These are phyloP conservation scores for Oostethus manadensis DNA, from an alignment of 2,113 vertebrate species.

Conservation along the genomic window DNA sequence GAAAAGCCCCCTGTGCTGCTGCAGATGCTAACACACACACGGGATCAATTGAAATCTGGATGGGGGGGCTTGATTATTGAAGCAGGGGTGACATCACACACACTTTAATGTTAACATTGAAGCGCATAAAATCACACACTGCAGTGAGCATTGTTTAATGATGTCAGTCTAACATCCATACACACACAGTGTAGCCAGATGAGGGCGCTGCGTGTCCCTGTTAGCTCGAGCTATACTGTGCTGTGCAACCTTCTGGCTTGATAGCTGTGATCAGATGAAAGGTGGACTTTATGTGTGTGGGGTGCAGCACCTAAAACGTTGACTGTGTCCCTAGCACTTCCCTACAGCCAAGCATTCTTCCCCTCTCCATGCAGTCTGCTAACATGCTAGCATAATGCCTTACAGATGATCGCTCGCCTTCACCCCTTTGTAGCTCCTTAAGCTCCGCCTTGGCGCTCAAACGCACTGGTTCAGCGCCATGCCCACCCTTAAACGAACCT, in stretches of 20 bases:
- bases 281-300: not conserved
- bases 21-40: slow-evolving; percentile 35
- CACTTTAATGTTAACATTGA: slow-evolving; percentile 8
- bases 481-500: slow-evolving; percentile 25
- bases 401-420: slow-evolving; percentile 50
- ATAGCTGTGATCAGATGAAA: not conserved
- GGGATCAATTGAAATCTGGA: slow-evolving; percentile 10
- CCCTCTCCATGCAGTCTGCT: slow-evolving; percentile 37
- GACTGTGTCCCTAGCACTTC: slow-evolving; percentile 1
- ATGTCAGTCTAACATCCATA: slow-evolving; percentile 40
- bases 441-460: slow-evolving; percentile 18
- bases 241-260: slow-evolving; percentile 6
- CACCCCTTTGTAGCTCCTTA: slow-evolving; percentile 13
- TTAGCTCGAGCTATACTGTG: slow-evolving; percentile 12
- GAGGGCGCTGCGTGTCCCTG: slow-evolving; percentile 49
- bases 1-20: slow-evolving; percentile 10
- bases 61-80: slow-evolving; percentile 13
- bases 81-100: slow-evolving; percentile 19
- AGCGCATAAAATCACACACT: slow-evolving; percentile 1
- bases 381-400: slow-evolving; percentile 43
- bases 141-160: slow-evolving; percentile 21
- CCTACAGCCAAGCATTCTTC: slow-evolving; percentile 35
- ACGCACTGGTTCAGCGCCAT: slow-evolving; percentile 22
- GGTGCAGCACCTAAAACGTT: slow-evolving; percentile 6
- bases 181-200: slow-evolving; percentile 42